phyloP scores from a whole-genome alignment of 2,113 vertebrate genomes.

The Thalassoma bifasciatum region DNA sequence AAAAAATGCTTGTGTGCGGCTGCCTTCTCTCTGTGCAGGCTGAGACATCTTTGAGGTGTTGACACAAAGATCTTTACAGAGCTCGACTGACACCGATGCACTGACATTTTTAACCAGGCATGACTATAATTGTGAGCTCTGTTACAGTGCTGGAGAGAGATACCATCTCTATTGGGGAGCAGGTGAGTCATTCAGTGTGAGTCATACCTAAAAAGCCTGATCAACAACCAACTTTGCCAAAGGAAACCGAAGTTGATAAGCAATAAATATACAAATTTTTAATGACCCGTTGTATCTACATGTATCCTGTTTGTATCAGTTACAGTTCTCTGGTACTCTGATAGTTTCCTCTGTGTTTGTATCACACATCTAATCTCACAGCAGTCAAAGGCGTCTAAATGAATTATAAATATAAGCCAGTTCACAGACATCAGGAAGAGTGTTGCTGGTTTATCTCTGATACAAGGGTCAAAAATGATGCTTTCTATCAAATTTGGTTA shows the following conservation, averaged over 20 bases:
- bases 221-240: constrained; percentile 22
- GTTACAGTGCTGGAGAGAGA: constrained; percentile 45
- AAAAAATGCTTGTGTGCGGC: constrained; percentile 67
- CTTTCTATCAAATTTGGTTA: not conserved
- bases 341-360: not conserved
- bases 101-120: constrained; percentile 75
- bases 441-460: not conserved
- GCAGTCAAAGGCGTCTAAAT: not conserved
- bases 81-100: constrained; percentile 63
- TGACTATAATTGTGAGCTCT: constrained; percentile 71
- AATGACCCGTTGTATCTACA: too few species aligned
- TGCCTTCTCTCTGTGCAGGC: constrained; percentile 56
- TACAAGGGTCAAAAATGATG: not conserved
- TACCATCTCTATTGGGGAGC: constrained; percentile 37
- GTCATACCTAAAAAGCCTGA: constrained; percentile 51
- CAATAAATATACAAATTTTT: too few species aligned
- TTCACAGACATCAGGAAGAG: not conserved
- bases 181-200: constrained; percentile 52
- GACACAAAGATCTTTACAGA: constrained; percentile 68
- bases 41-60: constrained; percentile 73
- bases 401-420: not conserved
- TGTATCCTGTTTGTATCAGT: not conserved
- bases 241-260: not conserved
- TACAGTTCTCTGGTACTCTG: not conserved
- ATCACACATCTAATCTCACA: not conserved